Percentiles rank a stretch among this genome's conserved stretches.
phyloP scores from a whole-genome alignment of 1,140 invertebrate species.

The Drosophila subpulchrella region DNA sequence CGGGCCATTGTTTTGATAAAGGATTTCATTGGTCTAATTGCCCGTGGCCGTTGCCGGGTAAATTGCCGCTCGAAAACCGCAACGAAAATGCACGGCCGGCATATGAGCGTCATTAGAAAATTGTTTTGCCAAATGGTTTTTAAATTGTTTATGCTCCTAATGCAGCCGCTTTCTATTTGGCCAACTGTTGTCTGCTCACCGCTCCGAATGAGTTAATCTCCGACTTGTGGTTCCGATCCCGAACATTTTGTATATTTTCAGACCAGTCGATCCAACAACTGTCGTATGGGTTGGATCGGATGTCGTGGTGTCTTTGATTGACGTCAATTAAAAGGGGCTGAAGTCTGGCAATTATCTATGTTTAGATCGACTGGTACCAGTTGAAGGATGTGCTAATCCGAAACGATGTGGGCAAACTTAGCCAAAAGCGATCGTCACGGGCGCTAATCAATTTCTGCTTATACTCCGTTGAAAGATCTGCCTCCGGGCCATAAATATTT shows the following conservation, averaged over 20 bases:
- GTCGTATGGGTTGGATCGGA: constrained; percentile 25
- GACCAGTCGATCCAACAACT: constrained; percentile 66
- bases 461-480: constrained; percentile 26
- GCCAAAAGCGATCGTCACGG: constrained; percentile 32
- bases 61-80: constrained; percentile 70
- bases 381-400: constrained; percentile 77
- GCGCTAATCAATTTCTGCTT: constrained; percentile 63
- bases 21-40: constrained; percentile 60
- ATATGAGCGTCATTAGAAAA: constrained; percentile 81
- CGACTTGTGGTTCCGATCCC: constrained; percentile 53
- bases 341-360: constrained; percentile 62
- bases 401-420: constrained; percentile 35
- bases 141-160: constrained; percentile 76
- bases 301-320: constrained; percentile 60
- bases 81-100: constrained; percentile 71
- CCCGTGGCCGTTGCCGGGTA: constrained; percentile 38
- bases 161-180: constrained; percentile 69
- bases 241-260: constrained; percentile 30
- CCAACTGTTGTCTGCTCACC: constrained; percentile 68
- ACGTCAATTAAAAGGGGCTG: constrained; percentile 57
- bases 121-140: constrained; percentile 83
- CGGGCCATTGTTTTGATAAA: constrained; percentile 56
- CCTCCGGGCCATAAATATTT: constrained; percentile 19
- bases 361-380: constrained; percentile 73
- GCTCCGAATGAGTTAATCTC: constrained; percentile 66